Base-by-base conservation (phyloP, 2,888 invertebrate genomes). In the Caenorhabditis afra region DNA sequence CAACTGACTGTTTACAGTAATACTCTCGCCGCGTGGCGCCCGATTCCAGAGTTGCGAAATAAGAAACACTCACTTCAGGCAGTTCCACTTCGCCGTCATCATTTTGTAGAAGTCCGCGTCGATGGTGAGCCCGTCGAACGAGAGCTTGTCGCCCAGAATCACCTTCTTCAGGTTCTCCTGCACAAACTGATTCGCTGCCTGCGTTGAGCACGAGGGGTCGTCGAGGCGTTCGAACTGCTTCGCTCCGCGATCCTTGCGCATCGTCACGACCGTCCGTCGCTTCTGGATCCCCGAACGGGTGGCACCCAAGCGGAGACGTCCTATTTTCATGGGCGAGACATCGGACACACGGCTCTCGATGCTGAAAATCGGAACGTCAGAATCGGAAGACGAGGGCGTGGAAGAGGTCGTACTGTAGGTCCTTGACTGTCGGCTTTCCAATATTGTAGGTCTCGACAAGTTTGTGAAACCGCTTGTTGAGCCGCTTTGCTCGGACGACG, bases 111-210 rank as follows among this genome's bases (percentile, higher is more conserved):
- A 83, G 11, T 50, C 57, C 16, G 39, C 59, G 23, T 83, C 79
- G 5, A 78, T 58, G 1, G 66, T 66, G 12, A 83, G 44, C 12
- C 81, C 81, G 29, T 81, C 81, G 16, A 83, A 81, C 18, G 79
- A 81, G 3, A 84, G 41, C 16, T 58, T 67, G 16, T 79, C 79
- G 5, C 67, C 35, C 16, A 79, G 20, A 5, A 65, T 59, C 11
- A 75, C 65, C 35, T 64, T 70, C 16, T 41, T 44, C 59, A 77
- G 22, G 16, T 47, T 77, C 49, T 77, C 70, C 35, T 70, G 50
- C 11, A 76, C 58, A 16, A 75, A 75, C 29, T 22, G 12, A 29
- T 53, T 55, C 4, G 47, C 44, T 0, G 66, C 22, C 1, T 35
- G 29, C 0, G 49, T 29, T 12, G 77, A 78, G 44, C 67, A 58